Base-by-base conservation (phyloP, 2,113 vertebrate species). In the Alouatta palliata region DNA sequence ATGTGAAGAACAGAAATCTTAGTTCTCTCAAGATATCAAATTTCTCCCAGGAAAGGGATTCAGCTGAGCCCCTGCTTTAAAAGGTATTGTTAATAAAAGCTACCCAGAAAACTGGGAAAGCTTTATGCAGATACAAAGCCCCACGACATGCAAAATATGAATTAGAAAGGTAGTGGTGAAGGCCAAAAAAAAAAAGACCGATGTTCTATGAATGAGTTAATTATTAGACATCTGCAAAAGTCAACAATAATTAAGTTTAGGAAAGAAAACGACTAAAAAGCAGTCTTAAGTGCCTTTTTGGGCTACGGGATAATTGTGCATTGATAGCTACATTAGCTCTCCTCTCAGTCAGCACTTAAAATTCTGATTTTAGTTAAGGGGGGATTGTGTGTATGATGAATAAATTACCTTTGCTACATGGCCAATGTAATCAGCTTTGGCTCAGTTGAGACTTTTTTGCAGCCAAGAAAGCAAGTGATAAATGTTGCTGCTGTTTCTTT, bases 211-310 rank as follows among this genome's bases (percentile, higher is more conserved):
- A 97, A 95, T 79, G 83, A 9, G 0, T 95, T 98, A 97, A 95
- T 96, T 97, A 98, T 92, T 96, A 98, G 84, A 87, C 79, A 95
- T 40, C 88, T 85, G 80, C 68, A 97, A 61, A 98, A 97, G 79
- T n/a, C 79, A 98, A 85, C 23, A 97, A 91, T 97, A 97, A 98
- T 97, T 97, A 96, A 79, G 92, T 92, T 96, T 88, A 94, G 77
- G 71, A 87, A 58, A 97, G 91, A 98, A 98, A 97, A 95, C 80
- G 98, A 98, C 96, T 96, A 98, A 81, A 87, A 97, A 84, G 30
- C 20, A 87, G n/a, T 97, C 66, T 94, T 71, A 58, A 97, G 73
- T 6, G 43, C 58, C 21, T 68, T 94, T 98, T 98, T 96, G 43
- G 81, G 96, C 81, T 85, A 77, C 97, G 97, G 97, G 73, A 45